Conservation (phyloP, 2,113 vertebrate species). For the Cyprinodon tularosa region DNA sequence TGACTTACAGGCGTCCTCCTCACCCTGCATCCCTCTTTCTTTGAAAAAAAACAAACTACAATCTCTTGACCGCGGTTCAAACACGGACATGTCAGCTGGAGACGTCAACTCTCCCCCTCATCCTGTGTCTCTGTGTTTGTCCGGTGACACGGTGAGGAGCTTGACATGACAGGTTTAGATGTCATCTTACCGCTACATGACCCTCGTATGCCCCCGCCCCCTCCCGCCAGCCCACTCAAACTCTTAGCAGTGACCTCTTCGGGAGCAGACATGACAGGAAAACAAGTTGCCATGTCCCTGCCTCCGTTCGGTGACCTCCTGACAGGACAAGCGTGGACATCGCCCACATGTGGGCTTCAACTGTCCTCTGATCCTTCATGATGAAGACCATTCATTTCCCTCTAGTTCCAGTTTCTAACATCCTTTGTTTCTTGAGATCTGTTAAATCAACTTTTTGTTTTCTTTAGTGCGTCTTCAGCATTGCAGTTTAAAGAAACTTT, state of each 20-base stretch:
- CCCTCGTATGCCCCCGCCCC: conserved; percentile 29
- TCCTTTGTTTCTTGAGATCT: not conserved
- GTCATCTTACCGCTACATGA: conserved; percentile 60
- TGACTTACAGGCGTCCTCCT: conserved; percentile 47
- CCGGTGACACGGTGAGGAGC: conserved; percentile 52
- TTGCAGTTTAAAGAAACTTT: no score
- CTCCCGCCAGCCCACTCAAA: conserved; percentile 46
- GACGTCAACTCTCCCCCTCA: conserved; percentile 48
- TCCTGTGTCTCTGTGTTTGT: conserved; percentile 58
- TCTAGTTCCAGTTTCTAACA: not conserved
- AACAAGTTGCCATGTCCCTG: conserved; percentile 33
- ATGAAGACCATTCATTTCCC: not conserved
- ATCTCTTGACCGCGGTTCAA: conserved; percentile 55
- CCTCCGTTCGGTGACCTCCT: conserved; percentile 40
- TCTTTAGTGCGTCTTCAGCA: no score
- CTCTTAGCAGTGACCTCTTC: conserved; percentile 59
- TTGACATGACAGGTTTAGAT: conserved; percentile 68
- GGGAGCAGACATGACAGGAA: conserved; percentile 58
- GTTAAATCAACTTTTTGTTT: not conserved
- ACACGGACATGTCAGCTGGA: conserved; percentile 58
- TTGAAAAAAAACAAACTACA: conserved; percentile 42
- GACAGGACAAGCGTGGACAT: conserved; percentile 62
- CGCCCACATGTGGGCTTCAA: conserved; percentile 45
- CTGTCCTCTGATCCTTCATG: conserved; percentile 19
- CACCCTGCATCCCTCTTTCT: conserved; percentile 9